Evolutionary conservation across 2,113 vertebrate species (phyloP).

Genomic region (Nothocercus nigrocapillus): DNA sequence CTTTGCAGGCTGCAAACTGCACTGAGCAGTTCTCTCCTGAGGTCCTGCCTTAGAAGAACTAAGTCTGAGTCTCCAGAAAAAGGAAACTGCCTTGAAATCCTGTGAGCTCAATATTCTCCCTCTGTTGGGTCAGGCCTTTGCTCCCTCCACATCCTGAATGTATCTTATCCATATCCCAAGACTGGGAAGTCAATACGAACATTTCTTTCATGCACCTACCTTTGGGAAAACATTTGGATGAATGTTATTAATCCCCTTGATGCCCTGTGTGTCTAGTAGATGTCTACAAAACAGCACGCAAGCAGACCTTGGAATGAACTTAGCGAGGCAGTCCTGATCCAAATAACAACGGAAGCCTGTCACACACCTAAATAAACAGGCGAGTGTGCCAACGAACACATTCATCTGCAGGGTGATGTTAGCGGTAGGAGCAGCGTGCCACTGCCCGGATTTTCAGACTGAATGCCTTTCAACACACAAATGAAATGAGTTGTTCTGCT

Average conservation of each 20-base stretch:
- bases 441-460: slow-evolving; percentile 20
- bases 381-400: slow-evolving; percentile 64
- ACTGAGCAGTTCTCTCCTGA: neutral
- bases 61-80: neutral
- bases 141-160: neutral
- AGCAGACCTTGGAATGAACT: slow-evolving; percentile 61
- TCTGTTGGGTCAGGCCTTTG: neutral
- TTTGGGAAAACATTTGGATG: slow-evolving; percentile 45
- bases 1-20: neutral
- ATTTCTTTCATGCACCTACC: neutral
- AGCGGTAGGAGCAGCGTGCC: slow-evolving; percentile 13
- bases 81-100: neutral
- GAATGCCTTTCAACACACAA: neutral
- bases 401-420: slow-evolving; percentile 51
- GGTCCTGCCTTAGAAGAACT: neutral
- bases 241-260: slow-evolving; percentile 56
- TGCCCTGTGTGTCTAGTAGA: slow-evolving; percentile 49
- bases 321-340: slow-evolving; percentile 57
- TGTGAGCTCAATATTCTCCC: neutral
- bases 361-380: slow-evolving; percentile 78
- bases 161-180: neutral
- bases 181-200: neutral
- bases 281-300: slow-evolving; percentile 55
- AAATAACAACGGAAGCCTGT: slow-evolving; percentile 68
- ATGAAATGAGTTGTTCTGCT: neutral